phyloP scores from a whole-genome alignment of 2,888 invertebrate genomes.

The Corythucha ciliata region DNA sequence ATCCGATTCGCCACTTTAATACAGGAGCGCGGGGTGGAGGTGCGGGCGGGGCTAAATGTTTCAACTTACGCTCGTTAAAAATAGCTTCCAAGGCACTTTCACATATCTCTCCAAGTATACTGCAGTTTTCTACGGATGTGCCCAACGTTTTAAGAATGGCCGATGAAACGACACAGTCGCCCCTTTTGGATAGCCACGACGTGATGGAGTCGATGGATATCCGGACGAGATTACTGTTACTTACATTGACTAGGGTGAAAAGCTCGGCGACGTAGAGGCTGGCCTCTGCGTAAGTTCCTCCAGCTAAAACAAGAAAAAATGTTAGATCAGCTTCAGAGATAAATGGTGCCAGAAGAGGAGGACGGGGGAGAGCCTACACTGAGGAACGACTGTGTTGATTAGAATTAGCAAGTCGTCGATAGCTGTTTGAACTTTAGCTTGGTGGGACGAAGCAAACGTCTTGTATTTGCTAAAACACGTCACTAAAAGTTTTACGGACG shows the following conservation, averaged over 20 bases:
- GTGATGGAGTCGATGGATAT: constrained; percentile 40
- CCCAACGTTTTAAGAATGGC: constrained; percentile 45
- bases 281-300: constrained; percentile 42
- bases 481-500: constrained; percentile 50
- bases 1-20: constrained; percentile 38
- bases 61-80: constrained; percentile 44
- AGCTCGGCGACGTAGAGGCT: constrained; percentile 47
- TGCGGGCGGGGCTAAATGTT: too few species aligned
- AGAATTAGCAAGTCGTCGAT: constrained; percentile 47
- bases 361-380: constrained; percentile 23
- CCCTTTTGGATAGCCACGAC: constrained; percentile 45
- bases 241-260: constrained; percentile 42
- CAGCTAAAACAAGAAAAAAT: constrained; percentile 36
- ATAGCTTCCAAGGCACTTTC: constrained; percentile 48
- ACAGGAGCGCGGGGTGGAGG: too few species aligned
- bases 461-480: constrained; percentile 49
- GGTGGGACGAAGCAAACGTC: constrained; percentile 44
- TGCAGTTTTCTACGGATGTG: constrained; percentile 43
- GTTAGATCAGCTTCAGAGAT: neutral
- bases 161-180: constrained; percentile 43
- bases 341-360: neutral
- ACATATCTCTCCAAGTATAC: constrained; percentile 45
- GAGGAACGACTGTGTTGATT: constrained; percentile 45
- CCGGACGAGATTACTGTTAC: constrained; percentile 41
- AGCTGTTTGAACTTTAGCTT: constrained; percentile 44